Conservation (phyloP, 2,113 vertebrate species). For the Lasiurus borealis region DNA sequence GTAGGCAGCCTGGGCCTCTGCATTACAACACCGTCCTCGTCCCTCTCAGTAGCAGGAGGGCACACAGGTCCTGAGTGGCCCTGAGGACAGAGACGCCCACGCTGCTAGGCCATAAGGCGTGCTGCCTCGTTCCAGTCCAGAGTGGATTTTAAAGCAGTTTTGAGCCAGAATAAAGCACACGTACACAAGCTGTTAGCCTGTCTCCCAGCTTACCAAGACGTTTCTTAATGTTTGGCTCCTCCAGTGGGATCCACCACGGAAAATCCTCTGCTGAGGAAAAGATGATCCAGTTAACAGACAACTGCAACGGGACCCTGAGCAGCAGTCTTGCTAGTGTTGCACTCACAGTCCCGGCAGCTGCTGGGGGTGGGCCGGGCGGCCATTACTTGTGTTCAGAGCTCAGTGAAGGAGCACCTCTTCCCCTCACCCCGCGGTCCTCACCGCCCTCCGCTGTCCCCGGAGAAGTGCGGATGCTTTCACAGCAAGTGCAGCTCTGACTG, state of each 20-base stretch:
- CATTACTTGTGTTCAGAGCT: not conserved
- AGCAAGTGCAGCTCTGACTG: slow-evolving; percentile 63
- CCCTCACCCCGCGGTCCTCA: rapidly evolving
- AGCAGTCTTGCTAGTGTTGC: not conserved
- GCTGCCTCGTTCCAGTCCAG: rapidly evolving
- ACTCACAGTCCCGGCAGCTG: not conserved
- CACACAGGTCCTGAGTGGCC: not conserved
- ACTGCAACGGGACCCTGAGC: not conserved
- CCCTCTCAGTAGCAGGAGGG: not conserved
- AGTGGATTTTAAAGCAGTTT: not conserved
- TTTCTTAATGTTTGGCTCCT: slow-evolving; percentile 10
- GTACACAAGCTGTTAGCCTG: not conserved
- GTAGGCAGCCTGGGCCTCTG: not conserved
- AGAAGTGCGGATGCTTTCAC: slow-evolving; percentile 53
- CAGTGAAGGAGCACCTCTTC: not conserved
- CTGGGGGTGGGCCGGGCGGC: not conserved
- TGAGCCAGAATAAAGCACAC: not conserved
- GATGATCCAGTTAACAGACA: not conserved
- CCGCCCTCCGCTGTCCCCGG: not conserved
- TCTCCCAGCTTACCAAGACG: not conserved
- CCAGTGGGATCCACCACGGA: not conserved
- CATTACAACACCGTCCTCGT: not conserved
- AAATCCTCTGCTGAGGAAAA: slow-evolving; percentile 5
- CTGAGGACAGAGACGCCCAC: not conserved
- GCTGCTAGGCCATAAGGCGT: rapidly evolving